These are phyloP conservation scores for Prionchulus punctatus DNA, from an alignment of 2,888 invertebrate genomes.

Conservation along the genomic window DNA sequence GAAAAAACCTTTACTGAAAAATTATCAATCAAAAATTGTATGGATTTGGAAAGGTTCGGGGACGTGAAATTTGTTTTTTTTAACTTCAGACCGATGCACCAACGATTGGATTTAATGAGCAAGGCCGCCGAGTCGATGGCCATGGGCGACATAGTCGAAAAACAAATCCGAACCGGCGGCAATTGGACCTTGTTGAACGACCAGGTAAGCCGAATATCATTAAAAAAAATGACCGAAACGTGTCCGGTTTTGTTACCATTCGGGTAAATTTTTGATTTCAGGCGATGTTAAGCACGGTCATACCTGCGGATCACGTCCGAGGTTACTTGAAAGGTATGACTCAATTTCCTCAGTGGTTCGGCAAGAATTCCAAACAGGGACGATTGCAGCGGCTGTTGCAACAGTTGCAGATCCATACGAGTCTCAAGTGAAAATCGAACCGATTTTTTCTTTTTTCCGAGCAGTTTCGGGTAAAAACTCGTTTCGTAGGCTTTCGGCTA, in stretches of 20 bases:
- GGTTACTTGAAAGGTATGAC: slow-evolving; percentile 63
- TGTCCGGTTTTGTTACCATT: background rate
- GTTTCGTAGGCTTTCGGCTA: slow-evolving; percentile 52
- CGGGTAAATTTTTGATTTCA: slow-evolving; percentile 19
- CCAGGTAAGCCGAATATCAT: background rate
- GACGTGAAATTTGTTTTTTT: too few relatives aligned
- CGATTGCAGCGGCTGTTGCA: slow-evolving; percentile 66
- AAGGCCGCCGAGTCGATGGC: slow-evolving; percentile 68
- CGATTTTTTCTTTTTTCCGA: too few relatives aligned
- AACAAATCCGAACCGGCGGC: slow-evolving; percentile 52
- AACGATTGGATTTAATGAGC: slow-evolving; percentile 52
- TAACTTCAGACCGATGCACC: too few relatives aligned
- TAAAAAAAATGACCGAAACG: background rate
- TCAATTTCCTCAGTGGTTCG: slow-evolving; percentile 86
- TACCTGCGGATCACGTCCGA: slow-evolving; percentile 68
- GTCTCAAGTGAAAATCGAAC: slow-evolving; percentile 58
- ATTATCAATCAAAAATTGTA: too few relatives aligned
- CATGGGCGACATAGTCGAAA: slow-evolving; percentile 66
- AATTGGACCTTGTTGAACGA: slow-evolving; percentile 66
- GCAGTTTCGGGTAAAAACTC: background rate
- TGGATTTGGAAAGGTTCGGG: too few relatives aligned
- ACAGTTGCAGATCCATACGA: slow-evolving; percentile 69
- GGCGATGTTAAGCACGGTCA: slow-evolving; percentile 72
- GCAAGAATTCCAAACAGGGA: slow-evolving; percentile 67
- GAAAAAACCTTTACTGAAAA: too few relatives aligned